A percentile compares a stretch with the other conserved stretches of the same genome.
Evolutionary conservation across 2,113 vertebrate species (phyloP).

Genomic region (Platanista minor): DNA sequence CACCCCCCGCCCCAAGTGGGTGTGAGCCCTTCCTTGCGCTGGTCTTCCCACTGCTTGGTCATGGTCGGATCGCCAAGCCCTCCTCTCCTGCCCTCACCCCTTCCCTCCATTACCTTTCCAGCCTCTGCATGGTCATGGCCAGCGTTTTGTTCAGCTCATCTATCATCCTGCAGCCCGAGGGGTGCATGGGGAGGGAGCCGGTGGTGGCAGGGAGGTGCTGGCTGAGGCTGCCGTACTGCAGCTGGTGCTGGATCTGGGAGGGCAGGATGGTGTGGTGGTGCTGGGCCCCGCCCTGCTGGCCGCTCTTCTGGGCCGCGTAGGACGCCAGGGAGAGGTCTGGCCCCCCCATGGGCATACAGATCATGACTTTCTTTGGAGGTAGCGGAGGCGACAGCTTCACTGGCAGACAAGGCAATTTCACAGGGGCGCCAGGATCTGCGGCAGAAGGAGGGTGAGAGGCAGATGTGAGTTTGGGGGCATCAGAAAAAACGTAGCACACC

Average conservation of each 20-base stretch:
- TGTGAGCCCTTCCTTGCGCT: background rate
- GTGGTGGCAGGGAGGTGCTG: slow-evolving; percentile 82
- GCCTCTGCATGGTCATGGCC: slow-evolving; percentile 96
- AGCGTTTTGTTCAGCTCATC: slow-evolving; percentile 97
- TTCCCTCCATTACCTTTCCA: slow-evolving; percentile 88
- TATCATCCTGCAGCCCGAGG: slow-evolving; percentile 94
- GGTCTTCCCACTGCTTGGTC: background rate
- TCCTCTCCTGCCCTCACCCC: rapidly evolving
- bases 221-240: slow-evolving; percentile 90
- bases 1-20: rapidly evolving
- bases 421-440: slow-evolving; percentile 92
- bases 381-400: slow-evolving; percentile 97
- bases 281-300: slow-evolving; percentile 82
- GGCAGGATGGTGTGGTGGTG: slow-evolving; percentile 88
- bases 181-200: slow-evolving; percentile 87
- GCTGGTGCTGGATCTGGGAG: slow-evolving; percentile 92
- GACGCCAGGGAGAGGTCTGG: slow-evolving; percentile 87
- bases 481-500: background rate
- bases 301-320: slow-evolving; percentile 88
- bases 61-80: rapidly evolving
- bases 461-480: slow-evolving; percentile 24
- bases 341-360: slow-evolving; percentile 93
- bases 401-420: slow-evolving; percentile 96
- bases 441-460: slow-evolving; percentile 70
- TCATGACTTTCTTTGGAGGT: slow-evolving; percentile 99